Evolutionary conservation across 2,797 vertebrate species (phyloP).

Genomic region (Syndactyla subalaris): DNA sequence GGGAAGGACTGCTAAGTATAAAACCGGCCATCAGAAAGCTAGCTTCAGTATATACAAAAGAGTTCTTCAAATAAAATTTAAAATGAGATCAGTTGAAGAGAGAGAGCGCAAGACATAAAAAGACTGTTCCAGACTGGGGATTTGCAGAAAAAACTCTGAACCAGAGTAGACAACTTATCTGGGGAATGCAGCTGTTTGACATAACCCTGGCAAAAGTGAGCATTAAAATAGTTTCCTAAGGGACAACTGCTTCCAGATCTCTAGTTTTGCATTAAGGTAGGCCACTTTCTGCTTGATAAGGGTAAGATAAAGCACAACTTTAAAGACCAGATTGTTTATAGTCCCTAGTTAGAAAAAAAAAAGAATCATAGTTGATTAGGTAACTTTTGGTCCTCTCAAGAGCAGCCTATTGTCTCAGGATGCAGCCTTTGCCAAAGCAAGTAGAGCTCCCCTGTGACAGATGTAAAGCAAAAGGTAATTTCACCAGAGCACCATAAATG

Average conservation of each 20-base stretch:
- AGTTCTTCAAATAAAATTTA: slow-evolving; percentile 14
- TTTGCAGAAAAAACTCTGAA: slow-evolving; percentile 3
- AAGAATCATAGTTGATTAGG: background rate
- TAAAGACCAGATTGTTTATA: background rate
- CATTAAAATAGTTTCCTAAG: background rate
- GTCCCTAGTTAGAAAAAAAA: background rate
- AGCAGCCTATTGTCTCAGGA: background rate
- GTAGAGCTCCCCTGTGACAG: background rate
- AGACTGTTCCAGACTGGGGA: background rate
- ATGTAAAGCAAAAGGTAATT: background rate
- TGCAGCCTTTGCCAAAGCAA: background rate
- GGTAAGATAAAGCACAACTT: background rate
- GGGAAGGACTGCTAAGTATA: background rate
- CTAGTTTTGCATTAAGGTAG: background rate
- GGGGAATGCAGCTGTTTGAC: slow-evolving; percentile 29
- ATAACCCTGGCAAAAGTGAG: background rate
- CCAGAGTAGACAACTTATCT: slow-evolving; percentile 15
- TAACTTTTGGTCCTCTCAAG: background rate
- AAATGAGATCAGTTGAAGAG: background rate
- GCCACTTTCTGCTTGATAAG: background rate
- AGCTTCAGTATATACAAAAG: background rate
- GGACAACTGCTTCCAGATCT: background rate
- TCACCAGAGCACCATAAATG: background rate
- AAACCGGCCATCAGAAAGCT: background rate
- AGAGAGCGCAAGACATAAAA: background rate